Evolutionary conservation across 2,888 invertebrate species (phyloP).

Genomic region (Mechanitis mazaeus): DNA sequence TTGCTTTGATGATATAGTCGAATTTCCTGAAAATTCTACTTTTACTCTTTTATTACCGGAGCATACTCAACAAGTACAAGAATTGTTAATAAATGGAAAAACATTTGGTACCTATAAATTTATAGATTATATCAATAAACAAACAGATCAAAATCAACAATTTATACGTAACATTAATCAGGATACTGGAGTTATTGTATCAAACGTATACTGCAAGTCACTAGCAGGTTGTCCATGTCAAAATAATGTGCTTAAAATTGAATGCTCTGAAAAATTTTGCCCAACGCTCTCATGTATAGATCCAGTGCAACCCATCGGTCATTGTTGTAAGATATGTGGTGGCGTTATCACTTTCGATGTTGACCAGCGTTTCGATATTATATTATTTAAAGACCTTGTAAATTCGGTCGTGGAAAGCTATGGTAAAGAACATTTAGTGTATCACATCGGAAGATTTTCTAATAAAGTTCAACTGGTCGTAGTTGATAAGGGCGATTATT

Average conservation of each 20-base stretch:
- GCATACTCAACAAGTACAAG: slow-evolving; percentile 39
- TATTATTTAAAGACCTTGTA: slow-evolving; percentile 46
- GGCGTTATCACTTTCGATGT: slow-evolving; percentile 50
- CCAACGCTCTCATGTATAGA: slow-evolving; percentile 47
- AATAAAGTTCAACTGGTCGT: slow-evolving; percentile 55
- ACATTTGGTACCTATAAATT: slow-evolving; percentile 28
- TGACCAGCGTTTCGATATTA: slow-evolving; percentile 48
- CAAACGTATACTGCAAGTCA: slow-evolving; percentile 34
- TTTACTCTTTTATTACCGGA: slow-evolving; percentile 51
- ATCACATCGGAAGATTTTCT: slow-evolving; percentile 49
- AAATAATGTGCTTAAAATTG: slow-evolving; percentile 38
- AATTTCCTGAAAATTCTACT: slow-evolving; percentile 48
- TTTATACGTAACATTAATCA: slow-evolving; percentile 41
- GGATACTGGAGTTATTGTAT: slow-evolving; percentile 36
- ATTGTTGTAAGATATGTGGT: slow-evolving; percentile 65
- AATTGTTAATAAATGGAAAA: slow-evolving; percentile 38
- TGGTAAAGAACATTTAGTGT: slow-evolving; percentile 39
- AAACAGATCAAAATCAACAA: slow-evolving; percentile 35
- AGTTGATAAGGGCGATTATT: slow-evolving; percentile 55
- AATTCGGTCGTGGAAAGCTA: slow-evolving; percentile 41
- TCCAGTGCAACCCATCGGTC: slow-evolving; percentile 58
- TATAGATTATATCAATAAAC: slow-evolving; percentile 17
- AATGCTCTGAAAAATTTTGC: slow-evolving; percentile 56
- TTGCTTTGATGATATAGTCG: slow-evolving; percentile 62
- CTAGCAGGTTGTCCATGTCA: slow-evolving; percentile 62